Evolutionary conservation across 2,113 vertebrate species (phyloP).

Genomic region (Thunnus thynnus): DNA sequence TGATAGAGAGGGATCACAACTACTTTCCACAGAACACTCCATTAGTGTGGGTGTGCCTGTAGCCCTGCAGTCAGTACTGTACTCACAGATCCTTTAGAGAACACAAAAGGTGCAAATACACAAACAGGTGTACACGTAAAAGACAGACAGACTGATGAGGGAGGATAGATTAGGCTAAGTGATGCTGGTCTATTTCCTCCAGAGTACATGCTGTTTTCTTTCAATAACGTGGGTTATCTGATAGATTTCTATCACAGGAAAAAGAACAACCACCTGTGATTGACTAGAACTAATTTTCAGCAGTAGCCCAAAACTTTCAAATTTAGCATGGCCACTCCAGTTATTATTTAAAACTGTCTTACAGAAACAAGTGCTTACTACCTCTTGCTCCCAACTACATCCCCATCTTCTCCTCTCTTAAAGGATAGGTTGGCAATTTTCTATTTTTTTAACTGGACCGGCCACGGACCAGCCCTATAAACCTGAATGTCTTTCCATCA

Average conservation of each 20-base stretch:
- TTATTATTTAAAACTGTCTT: no score
- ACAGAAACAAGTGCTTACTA: no score
- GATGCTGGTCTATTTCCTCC: conserved; percentile 28
- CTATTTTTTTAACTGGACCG: no score
- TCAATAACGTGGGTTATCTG: not conserved
- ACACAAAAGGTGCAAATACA: conserved; percentile 27
- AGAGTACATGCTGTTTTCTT: conserved; percentile 6
- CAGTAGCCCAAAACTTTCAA: no score
- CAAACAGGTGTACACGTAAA: conserved; percentile 38
- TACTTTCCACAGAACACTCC: conserved; percentile 71
- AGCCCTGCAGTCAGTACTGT: conserved; percentile 58
- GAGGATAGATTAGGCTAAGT: conserved; percentile 20
- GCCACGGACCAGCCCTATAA: no score
- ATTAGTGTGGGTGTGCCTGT: conserved; percentile 69
- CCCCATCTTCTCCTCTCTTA: no score
- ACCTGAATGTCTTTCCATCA: no score
- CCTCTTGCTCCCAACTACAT: no score
- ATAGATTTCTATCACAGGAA: not conserved
- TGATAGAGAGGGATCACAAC: conserved; percentile 59
- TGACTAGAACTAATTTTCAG: no score
- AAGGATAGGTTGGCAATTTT: no score
- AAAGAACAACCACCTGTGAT: not conserved
- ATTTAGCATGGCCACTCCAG: no score
- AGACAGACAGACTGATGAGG: conserved; percentile 22
- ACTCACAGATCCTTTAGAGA: conserved; percentile 45